Conservation (phyloP, 2,113 vertebrate genomes). For the Centropus bengalensis region DNA sequence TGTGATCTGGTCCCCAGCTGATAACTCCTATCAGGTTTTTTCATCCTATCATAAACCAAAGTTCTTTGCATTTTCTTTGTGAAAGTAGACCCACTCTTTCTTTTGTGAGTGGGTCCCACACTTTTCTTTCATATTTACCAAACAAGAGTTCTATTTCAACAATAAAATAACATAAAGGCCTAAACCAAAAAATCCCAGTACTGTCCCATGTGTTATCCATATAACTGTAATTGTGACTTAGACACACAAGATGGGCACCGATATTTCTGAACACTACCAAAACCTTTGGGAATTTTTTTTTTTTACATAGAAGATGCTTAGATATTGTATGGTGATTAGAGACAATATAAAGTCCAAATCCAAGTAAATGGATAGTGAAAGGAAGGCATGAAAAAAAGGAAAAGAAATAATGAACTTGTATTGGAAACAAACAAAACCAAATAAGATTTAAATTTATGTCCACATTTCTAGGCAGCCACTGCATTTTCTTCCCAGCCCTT, state of each 20-base stretch:
- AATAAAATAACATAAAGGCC: not conserved
- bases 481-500: not conserved
- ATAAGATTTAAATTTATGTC: not conserved
- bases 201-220: not conserved
- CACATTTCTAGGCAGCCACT: not conserved
- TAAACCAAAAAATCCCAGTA: not conserved
- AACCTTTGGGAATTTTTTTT: not conserved
- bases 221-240: not conserved
- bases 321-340: not conserved
- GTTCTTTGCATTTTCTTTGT: not conserved
- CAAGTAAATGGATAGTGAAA: not conserved
- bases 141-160: not conserved
- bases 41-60: not conserved
- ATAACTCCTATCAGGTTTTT: not conserved
- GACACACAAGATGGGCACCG: not conserved
- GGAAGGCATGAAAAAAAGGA: not conserved
- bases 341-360: not conserved
- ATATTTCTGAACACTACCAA: not conserved
- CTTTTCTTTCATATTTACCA: not conserved
- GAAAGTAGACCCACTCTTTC: not conserved
- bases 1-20: not conserved
- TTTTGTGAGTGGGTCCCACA: not conserved
- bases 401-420: not conserved
- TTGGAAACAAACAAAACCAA: not conserved
- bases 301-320: not conserved